Conservation (phyloP, 2,113 vertebrate genomes). For the Muntiacus muntjak region DNA sequence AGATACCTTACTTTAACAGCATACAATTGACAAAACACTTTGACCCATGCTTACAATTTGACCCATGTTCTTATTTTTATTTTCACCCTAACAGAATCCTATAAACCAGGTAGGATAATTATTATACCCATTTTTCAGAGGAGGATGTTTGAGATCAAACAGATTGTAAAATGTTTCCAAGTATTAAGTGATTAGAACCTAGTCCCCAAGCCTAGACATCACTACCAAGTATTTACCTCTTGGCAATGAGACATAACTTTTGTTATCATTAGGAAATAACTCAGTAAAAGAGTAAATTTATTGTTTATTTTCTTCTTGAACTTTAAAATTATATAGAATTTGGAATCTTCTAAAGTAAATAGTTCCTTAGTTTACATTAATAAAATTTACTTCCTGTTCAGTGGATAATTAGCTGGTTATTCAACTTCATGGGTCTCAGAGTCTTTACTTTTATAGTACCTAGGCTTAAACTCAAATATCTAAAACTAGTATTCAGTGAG, state of each 20-base stretch:
- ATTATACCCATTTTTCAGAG: background rate
- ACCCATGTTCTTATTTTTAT: background rate
- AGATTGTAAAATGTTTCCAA: background rate
- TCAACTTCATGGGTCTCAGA: background rate
- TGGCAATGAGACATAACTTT: background rate
- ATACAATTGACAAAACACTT: background rate
- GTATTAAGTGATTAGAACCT: background rate
- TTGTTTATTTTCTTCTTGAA: background rate
- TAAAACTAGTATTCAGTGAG: background rate
- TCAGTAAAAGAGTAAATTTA: background rate
- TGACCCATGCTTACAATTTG: background rate
- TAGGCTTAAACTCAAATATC: background rate
- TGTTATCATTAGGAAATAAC: slow-evolving; percentile 6
- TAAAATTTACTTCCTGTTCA: background rate
- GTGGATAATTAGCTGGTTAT: background rate
- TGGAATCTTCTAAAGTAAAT: background rate
- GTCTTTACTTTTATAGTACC: background rate
- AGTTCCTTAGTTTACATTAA: background rate
- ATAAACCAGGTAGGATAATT: background rate
- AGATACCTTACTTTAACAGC: background rate
- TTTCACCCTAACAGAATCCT: background rate
- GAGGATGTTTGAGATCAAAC: background rate
- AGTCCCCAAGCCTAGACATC: background rate
- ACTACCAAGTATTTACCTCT: background rate
- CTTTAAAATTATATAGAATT: slow-evolving; percentile 20